A percentile compares a stretch with the other conserved stretches of the same genome.
Evolutionary conservation across 2,797 vertebrate species (phyloP).

Genomic region (Bothrops alternatus): DNA sequence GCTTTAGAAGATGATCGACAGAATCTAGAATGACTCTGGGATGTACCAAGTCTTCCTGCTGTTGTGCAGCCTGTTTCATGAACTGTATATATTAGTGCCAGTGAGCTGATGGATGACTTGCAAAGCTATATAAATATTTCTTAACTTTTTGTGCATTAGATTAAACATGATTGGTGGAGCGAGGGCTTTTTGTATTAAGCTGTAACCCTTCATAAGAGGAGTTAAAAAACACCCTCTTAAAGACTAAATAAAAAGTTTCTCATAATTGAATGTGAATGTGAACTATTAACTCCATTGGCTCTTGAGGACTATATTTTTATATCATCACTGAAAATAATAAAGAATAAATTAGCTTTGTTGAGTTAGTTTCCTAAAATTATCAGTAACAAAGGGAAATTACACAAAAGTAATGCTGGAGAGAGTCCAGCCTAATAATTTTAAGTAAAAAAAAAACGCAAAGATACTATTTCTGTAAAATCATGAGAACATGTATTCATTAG

Average conservation of each 20-base stretch:
- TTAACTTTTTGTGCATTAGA: slow-evolving; percentile 41
- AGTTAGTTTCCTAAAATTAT: slow-evolving; percentile 35
- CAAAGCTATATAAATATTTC: slow-evolving; percentile 54
- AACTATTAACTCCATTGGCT: not conserved
- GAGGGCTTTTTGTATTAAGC: slow-evolving; percentile 18
- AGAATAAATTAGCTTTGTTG: not conserved
- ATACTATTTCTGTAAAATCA: slow-evolving; percentile 61
- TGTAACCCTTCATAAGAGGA: not conserved
- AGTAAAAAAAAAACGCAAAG: slow-evolving; percentile 53
- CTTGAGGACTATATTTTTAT: not conserved
- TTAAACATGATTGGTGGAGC: slow-evolving; percentile 46
- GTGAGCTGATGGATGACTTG: slow-evolving; percentile 47
- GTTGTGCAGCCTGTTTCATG: slow-evolving; percentile 33
- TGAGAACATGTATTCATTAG: slow-evolving; percentile 49
- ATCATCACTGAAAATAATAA: not conserved
- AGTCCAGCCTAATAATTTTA: slow-evolving; percentile 44
- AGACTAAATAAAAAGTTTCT: slow-evolving; percentile 10
- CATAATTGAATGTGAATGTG: not conserved
- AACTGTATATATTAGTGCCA: slow-evolving; percentile 53
- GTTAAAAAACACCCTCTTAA: slow-evolving; percentile 18
- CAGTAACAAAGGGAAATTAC: not conserved
- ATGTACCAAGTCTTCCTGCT: slow-evolving; percentile 44
- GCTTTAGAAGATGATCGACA: slow-evolving; percentile 50
- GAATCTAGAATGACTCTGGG: slow-evolving; percentile 46
- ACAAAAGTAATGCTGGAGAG: slow-evolving; percentile 22